Percentiles rank a stretch among this genome's conserved stretches.
phyloP scores from a whole-genome alignment of 1,140 invertebrate genomes.

The Tribolium madens region DNA sequence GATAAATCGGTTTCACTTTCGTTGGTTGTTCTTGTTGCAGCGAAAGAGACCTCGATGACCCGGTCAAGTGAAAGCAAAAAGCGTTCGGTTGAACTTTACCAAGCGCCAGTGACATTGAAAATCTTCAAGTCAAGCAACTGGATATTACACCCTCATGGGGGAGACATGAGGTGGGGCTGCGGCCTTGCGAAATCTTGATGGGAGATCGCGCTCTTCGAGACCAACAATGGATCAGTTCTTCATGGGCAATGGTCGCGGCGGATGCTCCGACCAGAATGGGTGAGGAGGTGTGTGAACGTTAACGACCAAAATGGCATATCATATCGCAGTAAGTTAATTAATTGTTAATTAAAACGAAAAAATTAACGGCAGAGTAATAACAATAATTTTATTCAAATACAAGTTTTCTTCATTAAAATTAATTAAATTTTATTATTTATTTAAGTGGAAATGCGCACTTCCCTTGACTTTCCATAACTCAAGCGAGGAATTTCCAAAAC shows the following conservation, averaged over 20 bases:
- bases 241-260: slow-evolving; percentile 17
- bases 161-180: slow-evolving; percentile 23
- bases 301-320: background rate
- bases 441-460: no score
- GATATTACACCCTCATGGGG: slow-evolving; percentile 8
- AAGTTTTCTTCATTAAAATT: no score
- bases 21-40: background rate
- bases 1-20: slow-evolving; percentile 31
- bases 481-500: no score
- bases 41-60: slow-evolving; percentile 4
- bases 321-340: background rate
- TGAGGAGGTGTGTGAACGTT: background rate
- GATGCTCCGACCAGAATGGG: background rate
- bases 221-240: slow-evolving; percentile 15
- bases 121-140: background rate
- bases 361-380: no score
- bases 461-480: no score
- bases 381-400: no score
- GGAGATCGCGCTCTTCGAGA: slow-evolving; percentile 11
- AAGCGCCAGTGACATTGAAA: slow-evolving; percentile 35
- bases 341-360: background rate
- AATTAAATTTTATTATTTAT: no score
- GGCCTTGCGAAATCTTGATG: slow-evolving; percentile 20
- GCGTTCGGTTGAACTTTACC: slow-evolving; percentile 9
- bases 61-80: slow-evolving; percentile 35